Evolutionary conservation across 2,888 invertebrate genomes (phyloP).

Genomic region (Drosophila hamatofila): DNA sequence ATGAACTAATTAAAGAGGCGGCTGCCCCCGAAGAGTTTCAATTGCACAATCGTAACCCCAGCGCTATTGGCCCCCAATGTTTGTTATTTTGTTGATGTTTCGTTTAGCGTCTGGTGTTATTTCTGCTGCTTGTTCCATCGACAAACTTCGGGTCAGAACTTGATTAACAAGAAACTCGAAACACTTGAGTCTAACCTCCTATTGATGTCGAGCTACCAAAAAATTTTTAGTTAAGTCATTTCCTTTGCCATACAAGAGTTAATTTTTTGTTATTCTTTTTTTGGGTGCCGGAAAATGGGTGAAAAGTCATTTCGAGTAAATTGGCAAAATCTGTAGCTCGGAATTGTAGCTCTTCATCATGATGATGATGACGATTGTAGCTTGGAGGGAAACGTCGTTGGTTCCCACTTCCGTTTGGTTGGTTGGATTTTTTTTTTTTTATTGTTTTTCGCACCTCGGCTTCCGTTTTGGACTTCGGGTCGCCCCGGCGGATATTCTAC

Average conservation of each 20-base stretch:
- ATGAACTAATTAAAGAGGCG: conserved; percentile 75
- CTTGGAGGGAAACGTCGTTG: conserved; percentile 54
- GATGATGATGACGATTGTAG: conserved; percentile 23
- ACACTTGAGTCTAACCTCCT: conserved; percentile 57
- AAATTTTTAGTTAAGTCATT: conserved; percentile 74
- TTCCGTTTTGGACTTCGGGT: conserved; percentile 43
- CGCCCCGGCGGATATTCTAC: conserved; percentile 81
- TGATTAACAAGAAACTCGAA: conserved; percentile 42
- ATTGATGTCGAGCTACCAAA: conserved; percentile 17
- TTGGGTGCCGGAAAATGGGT: conserved; percentile 51
- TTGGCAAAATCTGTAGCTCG: conserved; percentile 67
- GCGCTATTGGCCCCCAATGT: conserved; percentile 7
- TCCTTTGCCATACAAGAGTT: conserved; percentile 54
- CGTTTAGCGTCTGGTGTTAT: conserved; percentile 33
- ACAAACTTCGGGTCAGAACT: conserved; percentile 19
- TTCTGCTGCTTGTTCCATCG: conserved; percentile 5
- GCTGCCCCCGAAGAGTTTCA: conserved; percentile 50
- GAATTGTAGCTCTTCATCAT: conserved; percentile 9
- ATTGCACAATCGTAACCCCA: conserved; percentile 49
- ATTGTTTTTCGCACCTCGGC: conserved; percentile 70
- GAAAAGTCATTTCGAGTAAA: conserved; percentile 55
- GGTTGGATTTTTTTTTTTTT: conserved; percentile 38
- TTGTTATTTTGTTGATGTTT: conserved; percentile 25
- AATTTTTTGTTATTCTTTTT: conserved; percentile 16
- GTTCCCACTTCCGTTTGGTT: conserved; percentile 66